Base-by-base conservation (phyloP, 2,113 vertebrate genomes). In the Paramisgurnus dabryanus region DNA sequence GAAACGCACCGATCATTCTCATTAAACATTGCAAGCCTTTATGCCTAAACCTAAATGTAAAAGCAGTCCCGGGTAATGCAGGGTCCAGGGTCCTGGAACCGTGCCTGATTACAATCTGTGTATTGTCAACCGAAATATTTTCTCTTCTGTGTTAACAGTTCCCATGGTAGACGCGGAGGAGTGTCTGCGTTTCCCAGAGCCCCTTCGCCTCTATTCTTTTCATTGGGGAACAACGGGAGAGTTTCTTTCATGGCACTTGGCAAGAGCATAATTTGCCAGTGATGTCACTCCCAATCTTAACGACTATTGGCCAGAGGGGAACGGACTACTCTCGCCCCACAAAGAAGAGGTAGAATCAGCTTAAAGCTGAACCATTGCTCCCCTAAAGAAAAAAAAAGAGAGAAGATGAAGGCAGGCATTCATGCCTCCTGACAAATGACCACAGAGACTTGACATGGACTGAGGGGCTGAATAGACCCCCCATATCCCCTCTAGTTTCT, bases 281-380 rank as follows among this genome's bases (percentile, higher is more conserved):
- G 93, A 93, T 93, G 94, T 92, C 84, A 92, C 0, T 0, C 67
- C 1, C 53, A 0, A 55, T 85, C 73, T 76, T 43, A 15, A n/a
- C 47, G 83, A 1, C 89, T 86, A 93, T 87, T 94, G 93, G 93
- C 90, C 90, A 85, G 81, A n/a, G 79, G 83, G 47, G 64, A 89
- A 88, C 93, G 88, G 93, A 85, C 92, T 92, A 93, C 89, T 81
- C 87, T 89, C 87, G 84, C 84, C 91, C 90, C 91, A 90, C 83
- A 58, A 87, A 84, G 85, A 87, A 68, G 73, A 78, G 66, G 4
- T 57, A 87, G 90, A 89, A 82, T 84, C 87, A 63, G 84, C 90
- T 85, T 89, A 86, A 86, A 76, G 83, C 86, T 83, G 87, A 85
- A 87, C 85, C 88, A 81, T 63, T 68, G 88, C 84, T 39, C 78